Conservation (phyloP, 2,113 vertebrate genomes). For the Bujurquina vittata region DNA sequence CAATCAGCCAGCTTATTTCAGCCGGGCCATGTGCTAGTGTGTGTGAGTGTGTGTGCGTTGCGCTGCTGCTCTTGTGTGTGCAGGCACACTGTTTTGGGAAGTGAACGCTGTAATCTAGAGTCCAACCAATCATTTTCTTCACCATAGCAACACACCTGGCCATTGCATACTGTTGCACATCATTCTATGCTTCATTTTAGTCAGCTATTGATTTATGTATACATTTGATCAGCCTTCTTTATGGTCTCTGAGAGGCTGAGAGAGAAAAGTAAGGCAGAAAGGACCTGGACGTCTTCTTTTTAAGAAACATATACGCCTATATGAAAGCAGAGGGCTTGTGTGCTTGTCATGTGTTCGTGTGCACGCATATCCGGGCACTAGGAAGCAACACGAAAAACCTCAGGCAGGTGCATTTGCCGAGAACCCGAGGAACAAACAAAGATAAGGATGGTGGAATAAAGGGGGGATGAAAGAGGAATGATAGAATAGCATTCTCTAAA, state of each 20-base stretch:
- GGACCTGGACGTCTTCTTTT: neutral
- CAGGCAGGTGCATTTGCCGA: slow-evolving; percentile 15
- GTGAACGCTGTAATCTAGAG: slow-evolving; percentile 57
- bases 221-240: slow-evolving; percentile 6
- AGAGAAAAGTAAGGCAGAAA: neutral
- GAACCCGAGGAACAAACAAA: slow-evolving; percentile 55
- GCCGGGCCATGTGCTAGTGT: slow-evolving; percentile 22
- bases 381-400: slow-evolving; percentile 28
- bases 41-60: slow-evolving; percentile 25
- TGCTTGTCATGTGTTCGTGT: neutral
- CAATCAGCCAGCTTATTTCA: slow-evolving; percentile 73
- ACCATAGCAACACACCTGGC: slow-evolving; percentile 76
- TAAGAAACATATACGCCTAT: neutral
- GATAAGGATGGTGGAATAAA: slow-evolving; percentile 56
- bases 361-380: neutral
- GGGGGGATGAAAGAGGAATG: slow-evolving; percentile 49
- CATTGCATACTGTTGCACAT: slow-evolving; percentile 55
- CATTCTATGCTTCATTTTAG: slow-evolving; percentile 15
- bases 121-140: slow-evolving; percentile 63
- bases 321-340: neutral
- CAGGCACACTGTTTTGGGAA: slow-evolving; percentile 52
- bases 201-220: slow-evolving; percentile 4
- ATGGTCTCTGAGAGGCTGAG: slow-evolving; percentile 3
- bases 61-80: slow-evolving; percentile 23
- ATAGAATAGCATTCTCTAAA: slow-evolving; percentile 67